Evolutionary conservation across 2,113 vertebrate species (phyloP).

Genomic region (Taxidea taxus): DNA sequence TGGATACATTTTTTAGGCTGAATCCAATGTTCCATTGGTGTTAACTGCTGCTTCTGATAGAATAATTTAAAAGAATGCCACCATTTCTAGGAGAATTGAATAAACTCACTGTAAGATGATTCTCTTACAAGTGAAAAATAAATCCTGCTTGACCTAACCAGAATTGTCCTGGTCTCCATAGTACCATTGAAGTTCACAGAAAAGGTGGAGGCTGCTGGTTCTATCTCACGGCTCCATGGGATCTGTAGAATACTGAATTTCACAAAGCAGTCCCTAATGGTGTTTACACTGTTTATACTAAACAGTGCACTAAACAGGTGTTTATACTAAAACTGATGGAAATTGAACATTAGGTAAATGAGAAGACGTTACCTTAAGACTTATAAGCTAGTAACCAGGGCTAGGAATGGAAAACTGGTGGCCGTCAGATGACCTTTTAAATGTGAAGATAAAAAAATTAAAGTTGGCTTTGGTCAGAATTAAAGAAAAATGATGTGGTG

Average conservation of each 20-base stretch:
- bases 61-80: not conserved
- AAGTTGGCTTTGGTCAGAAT: not conserved
- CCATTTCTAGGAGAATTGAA: not conserved
- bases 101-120: not conserved
- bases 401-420: not conserved
- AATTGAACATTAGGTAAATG: not conserved
- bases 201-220: not conserved
- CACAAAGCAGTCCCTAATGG: not conserved
- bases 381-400: not conserved
- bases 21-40: not conserved
- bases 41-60: not conserved
- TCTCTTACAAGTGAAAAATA: not conserved
- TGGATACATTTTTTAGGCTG: not conserved
- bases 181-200: not conserved
- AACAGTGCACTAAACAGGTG: no score
- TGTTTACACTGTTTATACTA: not conserved
- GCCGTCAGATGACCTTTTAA: not conserved
- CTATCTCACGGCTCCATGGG: not conserved
- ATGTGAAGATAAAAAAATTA: not conserved
- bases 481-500: not conserved
- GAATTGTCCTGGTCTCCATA: not conserved
- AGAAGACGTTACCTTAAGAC: not conserved
- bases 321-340: not conserved
- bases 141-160: not conserved
- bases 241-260: not conserved